A percentile compares a stretch with the other conserved stretches of the same genome.
Conservation (phyloP, 2,113 vertebrate genomes). For the Pogona vitticeps region DNA sequence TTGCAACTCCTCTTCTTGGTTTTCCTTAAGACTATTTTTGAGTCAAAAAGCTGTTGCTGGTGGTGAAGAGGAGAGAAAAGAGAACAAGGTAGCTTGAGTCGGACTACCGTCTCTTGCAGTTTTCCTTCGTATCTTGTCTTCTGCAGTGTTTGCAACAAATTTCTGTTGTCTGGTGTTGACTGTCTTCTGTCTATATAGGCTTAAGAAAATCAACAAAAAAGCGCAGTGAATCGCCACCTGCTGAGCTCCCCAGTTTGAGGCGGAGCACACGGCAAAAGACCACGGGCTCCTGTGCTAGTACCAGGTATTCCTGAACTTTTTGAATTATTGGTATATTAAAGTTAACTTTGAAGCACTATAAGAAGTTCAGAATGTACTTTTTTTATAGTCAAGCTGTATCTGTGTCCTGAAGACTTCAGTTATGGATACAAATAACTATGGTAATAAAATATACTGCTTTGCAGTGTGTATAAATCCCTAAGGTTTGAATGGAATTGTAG, state of each 20-base stretch:
- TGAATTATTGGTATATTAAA: neutral
- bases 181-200: slow-evolving; percentile 70
- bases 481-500: too few species aligned
- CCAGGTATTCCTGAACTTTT: slow-evolving; percentile 81
- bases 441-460: too few species aligned
- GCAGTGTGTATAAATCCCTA: too few species aligned
- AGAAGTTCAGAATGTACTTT: neutral
- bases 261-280: slow-evolving; percentile 99
- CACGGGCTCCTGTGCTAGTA: slow-evolving; percentile 99
- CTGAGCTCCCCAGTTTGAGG: slow-evolving; percentile 99
- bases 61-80: neutral
- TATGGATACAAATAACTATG: too few species aligned
- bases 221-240: slow-evolving; percentile 98
- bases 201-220: slow-evolving; percentile 98
- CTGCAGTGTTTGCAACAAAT: neutral
- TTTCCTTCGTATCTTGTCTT: neutral
- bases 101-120: neutral
- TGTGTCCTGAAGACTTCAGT: too few species aligned
- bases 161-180: neutral
- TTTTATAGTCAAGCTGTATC: too few species aligned
- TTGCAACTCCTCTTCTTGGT: neutral
- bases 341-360: neutral
- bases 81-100: neutral
- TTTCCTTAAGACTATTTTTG: neutral
- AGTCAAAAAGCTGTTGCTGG: neutral